Base-by-base conservation (phyloP, 2,113 vertebrate species). In the Halichoeres trimaculatus region DNA sequence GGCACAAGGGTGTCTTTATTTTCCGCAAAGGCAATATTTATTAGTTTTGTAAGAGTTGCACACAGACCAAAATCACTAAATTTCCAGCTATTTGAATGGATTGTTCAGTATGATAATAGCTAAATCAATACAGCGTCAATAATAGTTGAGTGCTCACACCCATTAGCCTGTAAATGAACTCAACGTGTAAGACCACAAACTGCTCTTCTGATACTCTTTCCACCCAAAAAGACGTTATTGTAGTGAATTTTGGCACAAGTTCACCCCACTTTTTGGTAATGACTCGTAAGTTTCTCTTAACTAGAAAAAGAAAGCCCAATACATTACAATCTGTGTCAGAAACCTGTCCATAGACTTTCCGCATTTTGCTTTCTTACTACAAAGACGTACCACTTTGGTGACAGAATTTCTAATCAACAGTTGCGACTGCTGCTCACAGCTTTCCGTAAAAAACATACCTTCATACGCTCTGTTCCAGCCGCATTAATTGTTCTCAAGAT, bases 81-180 rank as follows among this genome's bases (percentile, higher is more conserved):
- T 78, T 16, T 36, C 45, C 64, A 1, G 45, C 64, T 36, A 79
- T 57, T 2, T 24, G 7, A 54, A 75, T 58, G 43, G 8, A 61
- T 56, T 62, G 13, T 34, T 58, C 66, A 34, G 4, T 38, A 55
- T 34, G 76, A 77, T 64, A 35, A 89, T 83, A 34, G 50, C 24
- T 51, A 70, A 88, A 90, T 89, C 86, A 76, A 83, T 87, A 55
- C 24, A 41, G 53, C 59, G 77, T 80, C 80, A 80, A 80, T 79
- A 48, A 76, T 6, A 55, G 58, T 61, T 13, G 38, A 71, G 60
- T 38, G 70, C 63, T 64, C 65, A 77, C 76, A 69, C 67, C 71
- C 72, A 80, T 13, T 43, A 56, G 53, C 35, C 70, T 65, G 61
- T 30, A 81, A 43, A 63, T 51, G 12, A 83, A 75, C 58, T 66